phyloP scores from a whole-genome alignment of 2,797 vertebrate genomes.

The Xerus rutilus region DNA sequence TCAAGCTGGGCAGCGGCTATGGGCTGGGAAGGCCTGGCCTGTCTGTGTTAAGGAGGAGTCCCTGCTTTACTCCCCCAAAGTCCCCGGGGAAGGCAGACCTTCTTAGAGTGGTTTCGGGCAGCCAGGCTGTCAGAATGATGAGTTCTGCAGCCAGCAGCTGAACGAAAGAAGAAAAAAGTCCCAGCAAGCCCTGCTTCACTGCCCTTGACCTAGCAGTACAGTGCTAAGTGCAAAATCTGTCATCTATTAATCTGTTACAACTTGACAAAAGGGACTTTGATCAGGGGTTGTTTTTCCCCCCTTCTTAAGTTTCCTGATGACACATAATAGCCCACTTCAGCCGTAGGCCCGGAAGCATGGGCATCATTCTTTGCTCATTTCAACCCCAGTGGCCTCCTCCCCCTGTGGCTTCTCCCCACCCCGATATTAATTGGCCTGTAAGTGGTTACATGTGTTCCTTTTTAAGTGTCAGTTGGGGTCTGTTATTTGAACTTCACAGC shows the following conservation, averaged over 20 bases:
- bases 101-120: not conserved
- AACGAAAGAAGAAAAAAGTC: slow-evolving; percentile 52
- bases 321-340: slow-evolving; percentile 84
- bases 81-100: not conserved
- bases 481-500: slow-evolving; percentile 73
- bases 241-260: slow-evolving; percentile 86
- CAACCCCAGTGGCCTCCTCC: slow-evolving; percentile 66
- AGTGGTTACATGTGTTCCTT: slow-evolving; percentile 86
- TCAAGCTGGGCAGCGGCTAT: not conserved
- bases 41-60: too few relatives aligned
- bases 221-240: slow-evolving; percentile 84
- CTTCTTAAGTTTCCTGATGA: slow-evolving; percentile 85
- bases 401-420: slow-evolving; percentile 63
- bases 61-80: accelerated
- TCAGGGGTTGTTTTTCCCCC: slow-evolving; percentile 80
- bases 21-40: not conserved
- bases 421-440: slow-evolving; percentile 82
- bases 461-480: slow-evolving; percentile 70
- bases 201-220: slow-evolving; percentile 74
- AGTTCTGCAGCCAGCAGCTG: slow-evolving; percentile 34
- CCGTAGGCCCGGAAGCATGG: slow-evolving; percentile 82
- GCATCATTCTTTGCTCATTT: slow-evolving; percentile 76
- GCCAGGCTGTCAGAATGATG: not conserved
- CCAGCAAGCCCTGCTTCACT: slow-evolving; percentile 2
- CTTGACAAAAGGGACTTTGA: slow-evolving; percentile 85